Base-by-base conservation (phyloP, 23 tunicate species). In the Ciona savignyi region DNA sequence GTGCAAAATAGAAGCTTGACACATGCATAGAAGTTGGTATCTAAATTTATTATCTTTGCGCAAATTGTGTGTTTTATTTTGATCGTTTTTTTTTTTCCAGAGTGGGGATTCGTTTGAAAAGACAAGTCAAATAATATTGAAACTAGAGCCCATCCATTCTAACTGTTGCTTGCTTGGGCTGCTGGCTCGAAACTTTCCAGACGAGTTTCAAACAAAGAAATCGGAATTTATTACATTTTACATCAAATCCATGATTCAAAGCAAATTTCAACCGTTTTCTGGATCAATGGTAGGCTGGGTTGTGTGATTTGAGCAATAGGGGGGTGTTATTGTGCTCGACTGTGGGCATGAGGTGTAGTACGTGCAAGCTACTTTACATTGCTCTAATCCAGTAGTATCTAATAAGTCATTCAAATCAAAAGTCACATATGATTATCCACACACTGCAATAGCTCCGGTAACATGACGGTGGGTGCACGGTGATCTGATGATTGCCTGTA, bases 261-360 rank as follows among this genome's bases (percentile, higher is more conserved):
- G 15, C 56, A 42, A 42, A 15, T 9, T 42, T 42, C 56, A 42
- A 15, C 56, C 56, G 56, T 15, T 42, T 6, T 9, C 9, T 9
- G 56, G 56, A 42, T 9, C 56, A 42, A 9, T 42, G 56, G 56
- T 42, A 42, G 15, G 56, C 15, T 42, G n/a, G n/a, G n/a, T 42
- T 42, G 15, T 42, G 9, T 42, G 15, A 42, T 42, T 42, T 42
- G 56, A 6, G 15, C 35, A 88, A 88, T 60, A 24, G 42, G 35
- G 74, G 29, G 78, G 89, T 64, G 32, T 35, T 3, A 76, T 78
- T 9, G 62, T 85, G 21, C 20, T 89, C 20, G 65, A 74, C 60
- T 74, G 69, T 9, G 32, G n/a, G n/a, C n/a, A n/a, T n/a, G n/a
- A n/a, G n/a, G n/a, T n/a, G n/a, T n/a, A n/a, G n/a, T n/a, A n/a